Evolutionary conservation across 2,113 vertebrate species (phyloP).

Genomic region (Myrmophylax atrothorax): DNA sequence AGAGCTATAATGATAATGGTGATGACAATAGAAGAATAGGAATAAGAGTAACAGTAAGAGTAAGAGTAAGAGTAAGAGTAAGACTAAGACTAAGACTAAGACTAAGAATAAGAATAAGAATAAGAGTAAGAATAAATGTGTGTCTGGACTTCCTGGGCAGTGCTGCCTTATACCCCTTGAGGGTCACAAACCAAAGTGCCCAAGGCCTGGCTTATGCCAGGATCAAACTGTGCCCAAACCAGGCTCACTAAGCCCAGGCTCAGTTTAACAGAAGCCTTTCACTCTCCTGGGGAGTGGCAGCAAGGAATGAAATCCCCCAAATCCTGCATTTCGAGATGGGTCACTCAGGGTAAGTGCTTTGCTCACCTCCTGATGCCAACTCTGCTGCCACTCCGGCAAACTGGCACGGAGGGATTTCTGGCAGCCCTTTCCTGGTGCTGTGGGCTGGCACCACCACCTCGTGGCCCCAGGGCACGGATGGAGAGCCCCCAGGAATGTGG

Average conservation of each 20-base stretch:
- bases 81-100: no score
- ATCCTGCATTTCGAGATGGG: not conserved
- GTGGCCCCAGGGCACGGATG: accelerated
- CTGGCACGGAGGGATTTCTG: accelerated
- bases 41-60: no score
- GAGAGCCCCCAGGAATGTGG: not conserved
- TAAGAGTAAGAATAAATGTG: no score
- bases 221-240: not conserved
- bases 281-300: accelerated
- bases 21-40: no score
- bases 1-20: no score
- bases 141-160: not conserved
- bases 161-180: accelerated
- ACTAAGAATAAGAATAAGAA: accelerated
- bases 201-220: not conserved
- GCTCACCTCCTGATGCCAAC: not conserved
- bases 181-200: not conserved
- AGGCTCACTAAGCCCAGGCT: not conserved
- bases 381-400: not conserved
- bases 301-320: not conserved
- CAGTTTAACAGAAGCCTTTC: not conserved
- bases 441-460: not conserved
- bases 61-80: no score
- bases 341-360: not conserved
- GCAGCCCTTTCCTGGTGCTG: not conserved